phyloP scores from a whole-genome alignment of 2,797 vertebrate species.

The Paguma larvata region DNA sequence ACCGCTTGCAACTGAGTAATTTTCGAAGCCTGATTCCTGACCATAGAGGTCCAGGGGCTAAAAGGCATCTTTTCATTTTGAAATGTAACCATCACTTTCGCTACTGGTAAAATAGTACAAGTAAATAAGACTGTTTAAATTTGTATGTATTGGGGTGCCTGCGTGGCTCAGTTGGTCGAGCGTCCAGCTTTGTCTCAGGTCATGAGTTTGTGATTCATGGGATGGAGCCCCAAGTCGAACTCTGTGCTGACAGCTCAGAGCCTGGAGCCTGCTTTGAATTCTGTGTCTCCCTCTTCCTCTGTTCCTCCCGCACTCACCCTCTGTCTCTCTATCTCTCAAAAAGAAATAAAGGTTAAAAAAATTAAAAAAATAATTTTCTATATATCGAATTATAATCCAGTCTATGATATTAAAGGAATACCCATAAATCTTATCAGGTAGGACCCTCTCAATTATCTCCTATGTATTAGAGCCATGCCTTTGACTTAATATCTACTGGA shows the following conservation, averaged over 20 bases:
- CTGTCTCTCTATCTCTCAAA: no score
- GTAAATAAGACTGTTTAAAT: not conserved
- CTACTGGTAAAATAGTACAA: not conserved
- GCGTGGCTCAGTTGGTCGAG: no score
- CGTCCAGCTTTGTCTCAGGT: no score
- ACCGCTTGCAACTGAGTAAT: not conserved
- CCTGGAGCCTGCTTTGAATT: no score
- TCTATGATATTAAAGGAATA: not conserved
- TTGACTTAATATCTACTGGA: not conserved
- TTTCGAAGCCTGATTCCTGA: not conserved
- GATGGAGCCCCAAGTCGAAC: no score
- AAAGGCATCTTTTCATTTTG: not conserved
- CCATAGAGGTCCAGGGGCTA: not conserved
- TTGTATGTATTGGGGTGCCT: not conserved
- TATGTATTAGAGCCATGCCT: rapidly evolving
- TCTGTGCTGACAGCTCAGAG: no score
- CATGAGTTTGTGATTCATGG: no score
- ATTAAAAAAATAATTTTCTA: not conserved
- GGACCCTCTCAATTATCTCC: not conserved
- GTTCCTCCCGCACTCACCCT: no score
- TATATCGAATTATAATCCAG: not conserved
- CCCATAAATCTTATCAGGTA: no score
- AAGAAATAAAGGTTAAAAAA: no score
- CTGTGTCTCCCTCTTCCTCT: no score
- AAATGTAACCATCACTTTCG: not conserved